Evolutionary conservation across 1,140 invertebrate species (phyloP).

Genomic region (Whitmania pigra): DNA sequence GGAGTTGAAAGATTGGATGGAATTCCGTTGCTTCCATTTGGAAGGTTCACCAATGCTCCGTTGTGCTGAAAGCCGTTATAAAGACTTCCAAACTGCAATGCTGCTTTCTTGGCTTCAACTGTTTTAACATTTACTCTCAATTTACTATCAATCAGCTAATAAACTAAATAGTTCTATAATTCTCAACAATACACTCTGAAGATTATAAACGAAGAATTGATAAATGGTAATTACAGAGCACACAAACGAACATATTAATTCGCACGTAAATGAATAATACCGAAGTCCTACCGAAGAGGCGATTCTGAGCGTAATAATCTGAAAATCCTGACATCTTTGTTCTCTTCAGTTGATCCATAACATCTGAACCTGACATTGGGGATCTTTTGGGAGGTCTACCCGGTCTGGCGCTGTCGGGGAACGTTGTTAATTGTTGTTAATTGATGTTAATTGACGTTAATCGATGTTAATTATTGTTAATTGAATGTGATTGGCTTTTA

Average conservation of each 20-base stretch:
- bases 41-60: too few species aligned
- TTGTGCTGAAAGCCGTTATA: not conserved
- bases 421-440: not conserved
- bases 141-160: not conserved
- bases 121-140: not conserved
- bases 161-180: not conserved
- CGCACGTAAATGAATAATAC: too few species aligned
- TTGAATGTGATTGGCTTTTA: too few species aligned
- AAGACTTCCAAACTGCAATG: not conserved
- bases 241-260: too few species aligned
- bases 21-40: too few species aligned
- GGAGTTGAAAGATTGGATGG: too few species aligned
- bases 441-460: too few species aligned
- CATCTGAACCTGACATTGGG: slow-evolving; percentile 10
- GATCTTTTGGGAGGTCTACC: slow-evolving; percentile 23
- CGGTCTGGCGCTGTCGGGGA: slow-evolving; percentile 18
- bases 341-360: slow-evolving; percentile 22
- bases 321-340: slow-evolving; percentile 3
- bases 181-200: too few species aligned
- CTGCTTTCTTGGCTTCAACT: slow-evolving; percentile 11
- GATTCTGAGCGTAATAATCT: not conserved
- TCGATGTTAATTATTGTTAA: too few species aligned
- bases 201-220: too few species aligned
- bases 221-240: too few species aligned
- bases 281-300: not conserved